These are phyloP conservation scores for Gadopsis marmoratus DNA, from an alignment of 2,797 vertebrate species.

Conservation along the genomic window DNA sequence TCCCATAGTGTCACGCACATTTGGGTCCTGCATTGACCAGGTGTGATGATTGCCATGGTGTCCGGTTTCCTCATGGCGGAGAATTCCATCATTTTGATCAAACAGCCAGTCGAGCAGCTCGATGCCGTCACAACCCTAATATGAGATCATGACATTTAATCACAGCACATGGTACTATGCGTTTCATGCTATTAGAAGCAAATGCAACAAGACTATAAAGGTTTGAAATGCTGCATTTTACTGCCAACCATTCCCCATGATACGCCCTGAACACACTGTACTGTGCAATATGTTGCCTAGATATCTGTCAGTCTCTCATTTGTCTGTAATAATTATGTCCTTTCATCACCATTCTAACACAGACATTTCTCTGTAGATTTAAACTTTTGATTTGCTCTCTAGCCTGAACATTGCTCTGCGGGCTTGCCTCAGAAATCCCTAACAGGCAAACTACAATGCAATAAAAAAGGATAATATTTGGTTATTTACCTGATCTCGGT, in stretches of 20 bases:
- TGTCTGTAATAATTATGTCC: background rate
- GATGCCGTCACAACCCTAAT: slow-evolving; percentile 83
- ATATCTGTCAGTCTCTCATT: background rate
- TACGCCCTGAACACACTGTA: slow-evolving; percentile 3
- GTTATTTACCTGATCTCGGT: slow-evolving; percentile 74
- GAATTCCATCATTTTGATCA: slow-evolving; percentile 91
- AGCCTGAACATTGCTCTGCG: slow-evolving; percentile 62
- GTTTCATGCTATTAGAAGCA: background rate
- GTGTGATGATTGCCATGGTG: slow-evolving; percentile 62
- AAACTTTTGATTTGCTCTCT: background rate
- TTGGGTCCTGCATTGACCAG: slow-evolving; percentile 81
- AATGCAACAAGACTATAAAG: slow-evolving; percentile 12
- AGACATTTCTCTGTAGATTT: background rate
- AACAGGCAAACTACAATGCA: background rate
- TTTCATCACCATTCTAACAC: background rate
- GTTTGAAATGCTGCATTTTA: slow-evolving; percentile 19
- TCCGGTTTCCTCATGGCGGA: slow-evolving; percentile 84
- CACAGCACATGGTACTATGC: background rate
- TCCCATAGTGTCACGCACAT: slow-evolving; percentile 79
- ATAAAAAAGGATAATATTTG: background rate
- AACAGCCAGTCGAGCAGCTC: slow-evolving; percentile 95
- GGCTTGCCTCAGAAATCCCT: background rate
- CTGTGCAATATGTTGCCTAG: slow-evolving; percentile 10
- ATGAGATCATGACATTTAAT: slow-evolving; percentile 52
- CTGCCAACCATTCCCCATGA: slow-evolving; percentile 1